Evolutionary conservation across 2,797 vertebrate genomes (phyloP), one percentile per base, ranked within the genome.

Genomic region (Amblyopsis hoosieri): DNA sequence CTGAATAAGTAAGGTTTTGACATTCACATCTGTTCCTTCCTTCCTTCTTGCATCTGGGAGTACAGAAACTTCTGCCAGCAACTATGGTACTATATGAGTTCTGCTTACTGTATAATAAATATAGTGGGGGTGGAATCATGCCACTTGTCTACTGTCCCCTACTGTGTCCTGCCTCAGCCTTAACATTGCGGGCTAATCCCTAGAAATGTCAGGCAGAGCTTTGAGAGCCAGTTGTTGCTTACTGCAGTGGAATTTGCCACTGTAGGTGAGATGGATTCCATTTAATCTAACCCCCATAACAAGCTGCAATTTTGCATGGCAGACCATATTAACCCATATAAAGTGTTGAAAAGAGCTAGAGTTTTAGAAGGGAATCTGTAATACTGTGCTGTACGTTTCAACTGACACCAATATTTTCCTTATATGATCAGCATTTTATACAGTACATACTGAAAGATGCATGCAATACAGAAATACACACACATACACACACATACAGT

Each of bases 231-330:
- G 87, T 82, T 82, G 85, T 87, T 89, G 88, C 89, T 86, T 88
- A 90, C 83, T 84, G 82, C 79, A 88, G 87, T 85, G 78, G 79
- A 87, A 85, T 90, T 87, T 80, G 76, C 83, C 79, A 88, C 76
- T 78, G 19, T n/a, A 87, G 87, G 87, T 87, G 83, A 85, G 82
- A 85, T 75, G 81, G 87, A 87, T 81, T 87, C 77, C 71, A 73
- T 89, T 84, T 90, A 90, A 90, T 90, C 85, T 89, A 67, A 55
- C 78, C 70, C 51, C 80, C 72, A 83, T 85, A 88, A 88, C 86
- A 87, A 87, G 81, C 76, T 81, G 66, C 67, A 67, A 82, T 87
- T 87, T 82, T 86, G 73, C 87, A 88, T 80, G 84, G 79, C 79
- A 69, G 84, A 82, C 85, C 84, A 77, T 70, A 73, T 82, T 82